These are phyloP conservation scores for Lasioglossum malachurum DNA, from an alignment of 2,888 invertebrate genomes.

Conservation along the genomic window DNA sequence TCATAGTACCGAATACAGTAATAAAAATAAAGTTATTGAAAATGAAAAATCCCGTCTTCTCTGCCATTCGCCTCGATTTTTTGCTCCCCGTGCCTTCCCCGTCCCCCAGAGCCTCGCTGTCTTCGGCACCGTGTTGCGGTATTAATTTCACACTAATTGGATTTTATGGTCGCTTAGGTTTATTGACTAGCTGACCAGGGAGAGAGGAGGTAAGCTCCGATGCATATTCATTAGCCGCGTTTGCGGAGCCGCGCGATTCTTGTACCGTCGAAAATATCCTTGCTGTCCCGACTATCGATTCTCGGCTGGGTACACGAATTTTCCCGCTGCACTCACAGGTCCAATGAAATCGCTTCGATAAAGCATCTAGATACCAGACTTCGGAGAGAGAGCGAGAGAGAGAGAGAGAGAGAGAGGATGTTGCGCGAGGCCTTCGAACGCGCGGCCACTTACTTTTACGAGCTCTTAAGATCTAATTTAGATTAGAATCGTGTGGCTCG, in stretches of 20 bases:
- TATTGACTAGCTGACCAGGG: conserved; percentile 74
- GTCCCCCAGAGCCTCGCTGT: background rate
- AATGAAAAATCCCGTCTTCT: background rate
- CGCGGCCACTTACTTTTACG: conserved; percentile 64
- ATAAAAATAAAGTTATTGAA: background rate
- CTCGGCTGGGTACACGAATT: background rate
- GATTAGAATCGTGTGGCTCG: conserved; percentile 77
- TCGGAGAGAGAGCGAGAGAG: background rate
- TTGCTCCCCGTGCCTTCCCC: background rate
- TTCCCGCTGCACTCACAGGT: background rate
- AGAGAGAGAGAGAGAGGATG: background rate
- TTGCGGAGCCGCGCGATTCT: conserved; percentile 61
- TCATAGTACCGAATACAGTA: no score
- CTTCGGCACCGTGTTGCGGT: conserved; percentile 62
- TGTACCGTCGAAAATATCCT: conserved; percentile 39
- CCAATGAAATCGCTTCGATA: conserved; percentile 36
- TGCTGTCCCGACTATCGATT: background rate
- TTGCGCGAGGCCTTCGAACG: conserved; percentile 40
- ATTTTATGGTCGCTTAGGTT: conserved; percentile 83
- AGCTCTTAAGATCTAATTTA: conserved; percentile 84
- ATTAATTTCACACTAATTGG: conserved; percentile 83
- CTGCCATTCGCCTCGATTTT: background rate
- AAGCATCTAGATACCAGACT: conserved; percentile 8
- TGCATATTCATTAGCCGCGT: conserved; percentile 80
- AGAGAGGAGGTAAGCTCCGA: conserved; percentile 57